Base-by-base conservation (phyloP, 2,113 vertebrate genomes). In the Cephalopholis sonnerati region DNA sequence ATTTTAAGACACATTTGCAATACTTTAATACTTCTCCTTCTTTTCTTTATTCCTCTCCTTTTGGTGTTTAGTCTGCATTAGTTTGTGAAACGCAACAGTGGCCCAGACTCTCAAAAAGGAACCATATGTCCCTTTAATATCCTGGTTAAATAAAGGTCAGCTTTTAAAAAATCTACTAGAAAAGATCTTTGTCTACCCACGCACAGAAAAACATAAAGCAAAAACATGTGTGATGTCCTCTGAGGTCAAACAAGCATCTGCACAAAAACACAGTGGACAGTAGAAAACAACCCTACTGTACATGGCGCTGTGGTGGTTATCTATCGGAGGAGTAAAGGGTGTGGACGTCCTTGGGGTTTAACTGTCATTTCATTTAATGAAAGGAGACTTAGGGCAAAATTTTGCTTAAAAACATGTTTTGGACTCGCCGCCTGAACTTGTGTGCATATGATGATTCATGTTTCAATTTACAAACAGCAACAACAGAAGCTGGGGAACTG, bases 351-450 rank as follows among this genome's bases (percentile, higher is more conserved):
- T 8, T 0, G 32, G 54, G 17, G 69, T 89, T 88, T 61, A 93
- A 92, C 89, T 55, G 89, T 63, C 87, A 86, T 74, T 80, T 58
- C 5, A 13, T 25, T 51, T 64, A 79, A 84, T 59, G 59, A 79
- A 48, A 76, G 46, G 44, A 82, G 20, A 55, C 70, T 22, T 2
- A 0, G 7, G 32, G 27, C n/a, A 27, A 25, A 64, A 57, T 73
- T 71, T 81, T 44, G 41, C 59, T 63, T 69, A 20, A 78, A 74
- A 69, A 53, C 78, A 86, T 9, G 62, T 53, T 73, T 12, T 24
- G 53, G 16, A 63, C 15, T 55, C 50, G 20, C n/a, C 2, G 15
- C 10, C 25, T 27, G 17, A 74, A 67, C 24, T 10, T 44, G n/a
- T 54, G 66, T 22, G 29, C 22, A 41, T 29, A 27, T 29, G 22